Evolutionary conservation across 2,888 invertebrate genomes (phyloP).

Genomic region (Conus canariensis): DNA sequence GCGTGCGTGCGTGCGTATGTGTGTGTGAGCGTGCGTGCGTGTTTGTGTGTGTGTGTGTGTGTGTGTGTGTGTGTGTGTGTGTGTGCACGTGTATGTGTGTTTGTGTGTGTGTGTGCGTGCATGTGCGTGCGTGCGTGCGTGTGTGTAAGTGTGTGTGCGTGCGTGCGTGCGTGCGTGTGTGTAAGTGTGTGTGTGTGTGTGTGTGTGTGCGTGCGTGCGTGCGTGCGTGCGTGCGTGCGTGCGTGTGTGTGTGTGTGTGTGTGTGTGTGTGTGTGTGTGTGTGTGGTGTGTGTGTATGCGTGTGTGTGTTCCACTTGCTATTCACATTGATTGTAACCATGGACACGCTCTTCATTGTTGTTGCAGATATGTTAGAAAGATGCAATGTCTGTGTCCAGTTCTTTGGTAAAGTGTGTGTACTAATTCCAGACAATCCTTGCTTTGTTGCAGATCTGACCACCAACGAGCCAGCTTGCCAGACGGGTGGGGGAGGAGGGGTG

Average conservation of each 20-base stretch:
- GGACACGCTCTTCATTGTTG: no score
- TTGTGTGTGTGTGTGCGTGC: neutral
- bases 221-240: neutral
- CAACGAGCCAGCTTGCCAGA: slow-evolving; percentile 29
- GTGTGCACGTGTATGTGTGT: neutral
- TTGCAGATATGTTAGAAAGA: no score
- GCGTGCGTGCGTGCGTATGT: neutral
- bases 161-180: neutral
- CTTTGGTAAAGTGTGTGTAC: no score
- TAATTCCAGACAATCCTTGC: neutral
- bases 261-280: neutral
- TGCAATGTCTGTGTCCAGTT: no score
- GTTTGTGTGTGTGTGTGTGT: neutral
- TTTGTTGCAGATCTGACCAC: slow-evolving; percentile 25
- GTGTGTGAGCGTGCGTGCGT: neutral
- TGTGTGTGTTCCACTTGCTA: no score
- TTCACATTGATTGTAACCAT: no score
- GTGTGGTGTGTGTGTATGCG: neutral
- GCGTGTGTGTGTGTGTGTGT: neutral
- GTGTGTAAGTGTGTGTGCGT: neutral
- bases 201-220: neutral
- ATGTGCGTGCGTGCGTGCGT: neutral
- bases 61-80: neutral
- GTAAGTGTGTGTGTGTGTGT: neutral
- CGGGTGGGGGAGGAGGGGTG: neutral